Conservation (phyloP, 2,797 vertebrate species). For the Fratercula arctica region DNA sequence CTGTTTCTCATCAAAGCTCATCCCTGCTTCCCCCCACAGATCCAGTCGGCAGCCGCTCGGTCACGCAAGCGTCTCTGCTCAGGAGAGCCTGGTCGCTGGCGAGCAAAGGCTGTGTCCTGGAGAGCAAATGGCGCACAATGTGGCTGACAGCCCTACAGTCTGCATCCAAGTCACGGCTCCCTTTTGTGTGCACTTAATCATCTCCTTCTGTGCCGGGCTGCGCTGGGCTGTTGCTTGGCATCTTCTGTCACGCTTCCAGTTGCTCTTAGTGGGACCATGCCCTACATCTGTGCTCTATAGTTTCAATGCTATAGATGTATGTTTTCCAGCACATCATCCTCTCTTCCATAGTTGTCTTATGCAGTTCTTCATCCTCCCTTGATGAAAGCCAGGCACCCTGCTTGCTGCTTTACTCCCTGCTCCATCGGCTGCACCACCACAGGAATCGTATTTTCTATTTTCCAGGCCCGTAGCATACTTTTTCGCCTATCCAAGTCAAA, state of each 20-base stretch:
- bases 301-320: not conserved
- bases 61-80: not conserved
- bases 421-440: not conserved
- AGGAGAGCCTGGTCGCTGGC: not conserved
- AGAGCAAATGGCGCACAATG: not conserved
- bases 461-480: not conserved
- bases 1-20: constrained; percentile 18
- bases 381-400: not conserved
- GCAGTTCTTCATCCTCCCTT: not conserved
- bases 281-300: not conserved
- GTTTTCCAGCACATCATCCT: not conserved
- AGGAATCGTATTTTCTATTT: not conserved
- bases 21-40: not conserved
- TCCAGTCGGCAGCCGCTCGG: accelerated
- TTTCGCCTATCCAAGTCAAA: not conserved
- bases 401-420: not conserved
- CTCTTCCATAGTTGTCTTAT: not conserved
- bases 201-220: not conserved
- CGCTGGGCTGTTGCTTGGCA: accelerated
- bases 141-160: not conserved
- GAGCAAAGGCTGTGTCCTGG: not conserved
- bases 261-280: not conserved
- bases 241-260: not conserved
- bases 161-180: constrained; percentile 44
- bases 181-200: constrained; percentile 1